phyloP scores from a whole-genome alignment of 2,797 vertebrate species.

The Alfaro cultratus region DNA sequence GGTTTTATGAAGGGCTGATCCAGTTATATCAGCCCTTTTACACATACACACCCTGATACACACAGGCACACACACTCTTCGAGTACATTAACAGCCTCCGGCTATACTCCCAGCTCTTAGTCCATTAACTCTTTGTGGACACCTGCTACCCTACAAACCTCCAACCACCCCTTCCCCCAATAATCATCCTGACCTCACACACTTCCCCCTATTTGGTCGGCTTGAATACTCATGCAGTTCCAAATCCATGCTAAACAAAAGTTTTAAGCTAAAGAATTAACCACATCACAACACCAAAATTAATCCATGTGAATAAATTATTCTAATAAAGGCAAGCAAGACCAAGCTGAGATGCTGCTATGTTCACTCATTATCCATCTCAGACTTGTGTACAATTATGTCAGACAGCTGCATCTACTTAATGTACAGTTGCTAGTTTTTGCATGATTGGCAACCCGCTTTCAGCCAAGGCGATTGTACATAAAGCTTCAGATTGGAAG shows the following conservation, averaged over 20 bases:
- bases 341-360: conserved; percentile 40
- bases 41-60: neutral
- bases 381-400: conserved; percentile 64
- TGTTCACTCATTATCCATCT: conserved; percentile 66
- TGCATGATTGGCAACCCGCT: conserved; percentile 74
- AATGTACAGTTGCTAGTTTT: conserved; percentile 59
- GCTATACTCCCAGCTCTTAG: conserved; percentile 34
- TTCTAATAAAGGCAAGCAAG: conserved; percentile 47
- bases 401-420: conserved; percentile 70
- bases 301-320: conserved; percentile 20
- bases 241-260: conserved; percentile 11
- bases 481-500: conserved; percentile 71
- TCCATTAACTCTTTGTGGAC: conserved; percentile 73
- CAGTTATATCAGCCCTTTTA: conserved; percentile 11
- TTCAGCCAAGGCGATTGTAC: conserved; percentile 63
- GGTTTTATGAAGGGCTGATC: conserved; percentile 13
- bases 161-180: conserved; percentile 24
- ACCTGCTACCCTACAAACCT: conserved; percentile 74
- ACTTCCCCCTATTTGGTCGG: conserved; percentile 35
- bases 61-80: neutral
- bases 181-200: conserved; percentile 17
- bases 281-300: conserved; percentile 2
- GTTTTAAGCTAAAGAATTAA: conserved; percentile 13
- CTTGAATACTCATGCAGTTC: conserved; percentile 46
- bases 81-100: conserved; percentile 45